Conservation (phyloP, 1,140 invertebrate genomes). For the Caenorhabditis brenneri region DNA sequence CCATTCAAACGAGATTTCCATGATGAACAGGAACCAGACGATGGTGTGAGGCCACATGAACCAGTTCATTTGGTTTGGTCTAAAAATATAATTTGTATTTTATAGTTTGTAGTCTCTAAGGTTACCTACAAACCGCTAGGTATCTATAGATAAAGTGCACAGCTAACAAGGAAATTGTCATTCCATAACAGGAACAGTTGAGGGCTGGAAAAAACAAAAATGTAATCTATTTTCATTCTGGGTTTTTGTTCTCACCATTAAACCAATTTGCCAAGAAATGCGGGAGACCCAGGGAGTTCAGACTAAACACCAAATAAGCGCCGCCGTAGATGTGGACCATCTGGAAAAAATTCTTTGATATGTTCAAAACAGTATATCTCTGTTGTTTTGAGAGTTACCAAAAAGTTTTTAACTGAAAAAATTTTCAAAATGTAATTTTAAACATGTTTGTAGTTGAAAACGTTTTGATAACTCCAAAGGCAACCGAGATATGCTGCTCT, state of each 20-base stretch:
- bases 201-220: neutral
- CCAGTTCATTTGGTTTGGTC: conserved; percentile 22
- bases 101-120: neutral
- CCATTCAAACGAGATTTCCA: conserved; percentile 17
- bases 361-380: too few species aligned
- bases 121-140: neutral
- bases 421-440: too few species aligned
- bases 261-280: conserved; percentile 25
- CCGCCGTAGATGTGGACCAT: conserved; percentile 24
- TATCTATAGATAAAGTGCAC: conserved; percentile 17
- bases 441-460: too few species aligned
- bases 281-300: neutral
- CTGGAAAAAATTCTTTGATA: too few species aligned
- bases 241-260: neutral
- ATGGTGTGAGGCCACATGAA: conserved; percentile 19
- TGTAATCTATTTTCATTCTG: neutral
- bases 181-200: conserved; percentile 16
- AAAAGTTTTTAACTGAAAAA: too few species aligned
- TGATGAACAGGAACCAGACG: neutral
- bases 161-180: conserved; percentile 16
- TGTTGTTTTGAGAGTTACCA: too few species aligned
- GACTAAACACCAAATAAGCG: conserved; percentile 20
- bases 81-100: neutral
- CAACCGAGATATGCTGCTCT: too few species aligned
- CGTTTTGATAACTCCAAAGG: too few species aligned